phyloP scores from a whole-genome alignment of 2,797 vertebrate genomes.

The Pachyuromys duprasi region DNA sequence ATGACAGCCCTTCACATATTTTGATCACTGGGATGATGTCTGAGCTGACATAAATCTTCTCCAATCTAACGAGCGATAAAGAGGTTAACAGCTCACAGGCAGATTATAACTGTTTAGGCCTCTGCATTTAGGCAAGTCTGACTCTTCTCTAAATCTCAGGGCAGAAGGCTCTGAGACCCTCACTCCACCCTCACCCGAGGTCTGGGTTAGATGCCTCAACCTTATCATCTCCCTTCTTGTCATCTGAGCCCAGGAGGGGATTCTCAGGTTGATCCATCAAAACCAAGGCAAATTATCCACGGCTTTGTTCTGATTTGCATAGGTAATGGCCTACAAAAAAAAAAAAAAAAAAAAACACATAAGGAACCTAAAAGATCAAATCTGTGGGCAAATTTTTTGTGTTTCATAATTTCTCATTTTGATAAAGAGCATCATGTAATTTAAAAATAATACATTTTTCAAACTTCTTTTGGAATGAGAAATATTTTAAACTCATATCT shows the following conservation, averaged over 20 bases:
- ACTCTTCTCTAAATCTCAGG: background rate
- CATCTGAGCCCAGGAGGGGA: background rate
- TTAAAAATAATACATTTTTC: background rate
- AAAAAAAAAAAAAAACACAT: no score
- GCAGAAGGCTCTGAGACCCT: background rate
- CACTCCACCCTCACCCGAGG: background rate
- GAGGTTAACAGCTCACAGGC: background rate
- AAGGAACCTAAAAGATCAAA: background rate
- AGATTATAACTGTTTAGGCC: background rate
- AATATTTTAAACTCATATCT: background rate
- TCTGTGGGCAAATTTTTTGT: background rate
- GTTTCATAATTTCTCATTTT: background rate
- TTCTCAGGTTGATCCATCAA: background rate
- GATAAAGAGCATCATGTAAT: background rate
- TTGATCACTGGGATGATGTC: conserved; percentile 54
- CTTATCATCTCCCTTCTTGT: background rate
- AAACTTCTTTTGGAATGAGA: conserved; percentile 31
- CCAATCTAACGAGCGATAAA: conserved; percentile 45
- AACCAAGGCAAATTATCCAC: background rate
- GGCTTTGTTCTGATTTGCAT: background rate
- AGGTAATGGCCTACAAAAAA: background rate
- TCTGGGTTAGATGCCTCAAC: background rate
- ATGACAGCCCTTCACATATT: conserved; percentile 54
- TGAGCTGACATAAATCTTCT: conserved; percentile 65
- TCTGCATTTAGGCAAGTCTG: background rate